Conservation (phyloP, 2,113 vertebrate genomes). For the Catharus bicknelli region DNA sequence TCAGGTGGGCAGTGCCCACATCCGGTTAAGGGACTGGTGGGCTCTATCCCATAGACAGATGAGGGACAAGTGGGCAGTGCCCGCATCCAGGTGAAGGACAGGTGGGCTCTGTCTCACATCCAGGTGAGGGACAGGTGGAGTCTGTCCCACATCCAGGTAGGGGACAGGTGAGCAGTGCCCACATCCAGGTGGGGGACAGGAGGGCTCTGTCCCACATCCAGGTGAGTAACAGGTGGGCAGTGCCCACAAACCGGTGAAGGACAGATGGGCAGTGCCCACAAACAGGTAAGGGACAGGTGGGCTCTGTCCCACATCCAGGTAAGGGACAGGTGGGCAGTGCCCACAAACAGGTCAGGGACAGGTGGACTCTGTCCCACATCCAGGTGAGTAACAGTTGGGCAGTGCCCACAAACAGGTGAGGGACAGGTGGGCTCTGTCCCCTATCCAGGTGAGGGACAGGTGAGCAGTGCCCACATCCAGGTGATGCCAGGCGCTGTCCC, state of each 20-base stretch:
- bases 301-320: rapidly evolving
- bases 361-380: rapidly evolving
- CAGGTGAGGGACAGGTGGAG: background rate
- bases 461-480: rapidly evolving
- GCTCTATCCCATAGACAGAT: no score
- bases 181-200: no score
- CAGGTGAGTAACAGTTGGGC: background rate
- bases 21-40: no score
- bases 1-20: no score
- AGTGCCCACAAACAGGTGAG: rapidly evolving
- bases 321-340: rapidly evolving
- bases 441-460: background rate
- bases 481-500: background rate
- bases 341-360: rapidly evolving
- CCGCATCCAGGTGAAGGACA: no score
- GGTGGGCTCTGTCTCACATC: no score
- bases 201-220: no score
- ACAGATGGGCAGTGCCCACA: rapidly evolving
- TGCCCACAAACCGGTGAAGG: no score
- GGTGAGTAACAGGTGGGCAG: no score
- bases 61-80: no score
- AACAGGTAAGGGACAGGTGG: background rate
- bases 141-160: no score
- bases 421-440: background rate
- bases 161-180: no score